These are phyloP conservation scores for Tachina grossa DNA, from an alignment of 2,888 invertebrate genomes.

Conservation along the genomic window DNA sequence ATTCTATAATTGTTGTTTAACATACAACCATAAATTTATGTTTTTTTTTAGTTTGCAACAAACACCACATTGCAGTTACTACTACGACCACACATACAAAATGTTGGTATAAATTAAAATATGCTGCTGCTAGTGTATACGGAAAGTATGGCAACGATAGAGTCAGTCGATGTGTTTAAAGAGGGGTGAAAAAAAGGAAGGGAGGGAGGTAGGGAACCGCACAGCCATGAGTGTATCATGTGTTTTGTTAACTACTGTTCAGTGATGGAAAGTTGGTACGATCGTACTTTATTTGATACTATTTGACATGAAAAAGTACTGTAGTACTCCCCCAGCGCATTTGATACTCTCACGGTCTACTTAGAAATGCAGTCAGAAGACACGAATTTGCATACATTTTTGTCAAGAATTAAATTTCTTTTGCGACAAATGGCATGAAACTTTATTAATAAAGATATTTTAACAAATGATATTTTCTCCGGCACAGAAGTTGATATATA, in stretches of 20 bases:
- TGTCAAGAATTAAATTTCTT: too few relatives aligned
- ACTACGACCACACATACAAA: constrained; percentile 29
- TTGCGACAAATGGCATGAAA: too few relatives aligned
- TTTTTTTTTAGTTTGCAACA: constrained; percentile 25
- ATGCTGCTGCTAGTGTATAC: constrained; percentile 6
- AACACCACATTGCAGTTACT: constrained; percentile 34
- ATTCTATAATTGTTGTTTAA: constrained; percentile 28
- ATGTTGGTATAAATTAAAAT: constrained; percentile 27
- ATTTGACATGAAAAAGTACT: too few relatives aligned
- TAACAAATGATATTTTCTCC: too few relatives aligned
- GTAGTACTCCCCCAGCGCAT: too few relatives aligned
- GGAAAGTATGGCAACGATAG: neutral
- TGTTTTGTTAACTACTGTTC: constrained; percentile 64
- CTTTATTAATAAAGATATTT: too few relatives aligned
- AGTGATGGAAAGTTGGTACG: too few relatives aligned
- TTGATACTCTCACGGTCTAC: too few relatives aligned
- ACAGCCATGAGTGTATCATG: constrained; percentile 41
- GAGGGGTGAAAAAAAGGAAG: neutral
- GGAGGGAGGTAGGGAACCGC: neutral
- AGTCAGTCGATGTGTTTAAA: neutral
- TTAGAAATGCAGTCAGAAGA: too few relatives aligned
- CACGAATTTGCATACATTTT: too few relatives aligned
- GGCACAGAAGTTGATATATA: too few relatives aligned
- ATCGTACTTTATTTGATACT: too few relatives aligned
- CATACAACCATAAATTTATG: constrained; percentile 43